Evolutionary conservation across 2,888 invertebrate species (phyloP).

Genomic region (Drosophila pseudotakahashii): DNA sequence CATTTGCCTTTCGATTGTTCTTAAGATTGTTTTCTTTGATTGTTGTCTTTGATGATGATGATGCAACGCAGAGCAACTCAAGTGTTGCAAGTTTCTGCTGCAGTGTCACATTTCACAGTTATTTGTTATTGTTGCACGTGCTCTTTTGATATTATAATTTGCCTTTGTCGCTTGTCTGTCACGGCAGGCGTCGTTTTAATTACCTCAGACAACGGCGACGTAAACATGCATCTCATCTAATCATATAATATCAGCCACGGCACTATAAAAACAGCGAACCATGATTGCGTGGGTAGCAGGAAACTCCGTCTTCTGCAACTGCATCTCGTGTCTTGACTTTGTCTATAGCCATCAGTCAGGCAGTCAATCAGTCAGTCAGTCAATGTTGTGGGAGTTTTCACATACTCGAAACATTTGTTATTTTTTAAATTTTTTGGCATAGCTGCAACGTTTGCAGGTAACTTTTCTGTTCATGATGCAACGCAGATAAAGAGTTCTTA

Average conservation of each 20-base stretch:
- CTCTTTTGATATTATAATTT: slow-evolving; percentile 66
- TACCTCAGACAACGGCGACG: slow-evolving; percentile 45
- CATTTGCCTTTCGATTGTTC: slow-evolving; percentile 30
- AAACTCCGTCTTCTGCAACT: slow-evolving; percentile 7
- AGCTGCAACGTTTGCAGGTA: neutral
- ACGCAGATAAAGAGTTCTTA: too few species aligned
- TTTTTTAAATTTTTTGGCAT: neutral
- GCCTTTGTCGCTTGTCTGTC: slow-evolving; percentile 51
- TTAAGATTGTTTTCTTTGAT: slow-evolving; percentile 10
- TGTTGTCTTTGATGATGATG: slow-evolving; percentile 18
- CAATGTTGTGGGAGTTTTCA: slow-evolving; percentile 62
- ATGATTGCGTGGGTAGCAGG: slow-evolving; percentile 43
- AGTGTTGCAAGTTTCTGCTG: slow-evolving; percentile 50
- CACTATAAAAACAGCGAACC: neutral
- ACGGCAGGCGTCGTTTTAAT: slow-evolving; percentile 65
- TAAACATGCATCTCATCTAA: slow-evolving; percentile 36
- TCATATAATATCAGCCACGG: slow-evolving; percentile 20
- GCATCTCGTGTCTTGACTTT: slow-evolving; percentile 4
- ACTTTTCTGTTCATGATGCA: too few species aligned
- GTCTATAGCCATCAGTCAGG: slow-evolving; percentile 19
- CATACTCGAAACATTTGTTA: slow-evolving; percentile 5
- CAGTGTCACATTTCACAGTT: slow-evolving; percentile 73
- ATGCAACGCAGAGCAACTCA: slow-evolving; percentile 55
- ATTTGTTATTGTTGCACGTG: slow-evolving; percentile 58
- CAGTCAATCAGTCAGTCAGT: slow-evolving; percentile 39